Evolutionary conservation across 2,888 invertebrate species (phyloP).

Genomic region (Druceiella hillmani): DNA sequence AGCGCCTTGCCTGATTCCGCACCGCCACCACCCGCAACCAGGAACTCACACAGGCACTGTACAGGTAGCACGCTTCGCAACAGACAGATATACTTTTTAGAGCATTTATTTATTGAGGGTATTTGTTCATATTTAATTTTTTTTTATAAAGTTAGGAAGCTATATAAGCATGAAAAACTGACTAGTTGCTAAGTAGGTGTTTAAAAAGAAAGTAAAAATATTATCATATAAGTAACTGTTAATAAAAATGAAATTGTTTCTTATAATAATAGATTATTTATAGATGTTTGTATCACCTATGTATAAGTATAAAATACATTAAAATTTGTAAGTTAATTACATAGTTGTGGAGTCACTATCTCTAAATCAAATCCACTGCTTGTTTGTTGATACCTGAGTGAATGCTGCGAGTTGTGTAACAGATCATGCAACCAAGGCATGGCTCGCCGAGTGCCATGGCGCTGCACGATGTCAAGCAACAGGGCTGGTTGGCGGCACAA

Average conservation of each 20-base stretch:
- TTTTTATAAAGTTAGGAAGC: not conserved
- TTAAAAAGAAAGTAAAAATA: not conserved
- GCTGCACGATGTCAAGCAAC: slow-evolving; percentile 84
- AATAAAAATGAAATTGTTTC: no score
- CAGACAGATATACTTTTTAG: not conserved
- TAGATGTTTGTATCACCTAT: no score
- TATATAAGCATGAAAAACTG: no score
- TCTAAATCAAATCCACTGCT: no score
- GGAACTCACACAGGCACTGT: slow-evolving; percentile 96
- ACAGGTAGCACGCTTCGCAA: slow-evolving; percentile 77
- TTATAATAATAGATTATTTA: no score
- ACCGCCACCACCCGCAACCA: slow-evolving; percentile 56
- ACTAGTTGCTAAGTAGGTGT: not conserved
- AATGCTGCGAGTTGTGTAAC: slow-evolving; percentile 86
- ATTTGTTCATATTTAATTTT: not conserved
- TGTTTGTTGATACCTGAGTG: slow-evolving; percentile 57
- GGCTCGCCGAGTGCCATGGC: slow-evolving; percentile 84
- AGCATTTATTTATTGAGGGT: not conserved
- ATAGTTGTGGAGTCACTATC: no score
- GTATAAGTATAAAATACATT: no score
- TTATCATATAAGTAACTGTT: no score
- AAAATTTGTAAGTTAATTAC: no score
- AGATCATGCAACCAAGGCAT: slow-evolving; percentile 97
- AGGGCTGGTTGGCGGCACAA: slow-evolving; percentile 91
- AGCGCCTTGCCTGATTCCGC: slow-evolving; percentile 45